Evolutionary conservation across 2,113 vertebrate species (phyloP), one percentile per base, ranked within the genome.

Genomic region (Bufo gargarizans): DNA sequence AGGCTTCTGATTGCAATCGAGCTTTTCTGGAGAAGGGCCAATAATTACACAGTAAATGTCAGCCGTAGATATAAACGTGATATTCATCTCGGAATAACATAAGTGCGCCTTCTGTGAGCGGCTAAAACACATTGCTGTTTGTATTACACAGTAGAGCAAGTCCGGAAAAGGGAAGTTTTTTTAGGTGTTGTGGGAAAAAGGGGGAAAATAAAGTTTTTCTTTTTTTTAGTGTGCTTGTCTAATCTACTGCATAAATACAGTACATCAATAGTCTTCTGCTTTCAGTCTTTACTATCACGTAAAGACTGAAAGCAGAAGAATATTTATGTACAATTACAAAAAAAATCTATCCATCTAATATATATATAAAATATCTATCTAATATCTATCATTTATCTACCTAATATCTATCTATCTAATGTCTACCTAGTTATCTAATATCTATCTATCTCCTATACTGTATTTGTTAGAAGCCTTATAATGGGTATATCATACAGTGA

Each of bases 1-100:
- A 45, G 78, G 17, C 56, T 16, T 43, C 58, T 81, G 78, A 81
- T 81, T 81, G 78, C 78, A 47, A 58, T 81, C 55, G 16, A 43
- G 78, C 22, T 59, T 22, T 61, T 45, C 58, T 81, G 78, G 78
- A 81, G 19, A 17, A 14, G 1, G 56, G 22, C 78, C 78, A 81
- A 81, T 61, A 45, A 61, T 81, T 59, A 81, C 78, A 81, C 8
- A 17, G 33, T 45, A 81, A 81, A 81, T 81, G 78, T 81, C 78
- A 81, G n/a, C 55, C 33, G 1, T 10, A 45, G 78, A 59, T 81
- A 81, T 81, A 45, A 81, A 81, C 61, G 56, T 45, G 56, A 81
- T 81, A 81, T 81, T 81, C 56, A 81, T 81, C 56, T 43, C 2
- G 58, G 78, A 33, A 61, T 61, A 81, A 45, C 78, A 61, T 22